Conservation (phyloP, 2,888 invertebrate species). For the Philaethria dido region DNA sequence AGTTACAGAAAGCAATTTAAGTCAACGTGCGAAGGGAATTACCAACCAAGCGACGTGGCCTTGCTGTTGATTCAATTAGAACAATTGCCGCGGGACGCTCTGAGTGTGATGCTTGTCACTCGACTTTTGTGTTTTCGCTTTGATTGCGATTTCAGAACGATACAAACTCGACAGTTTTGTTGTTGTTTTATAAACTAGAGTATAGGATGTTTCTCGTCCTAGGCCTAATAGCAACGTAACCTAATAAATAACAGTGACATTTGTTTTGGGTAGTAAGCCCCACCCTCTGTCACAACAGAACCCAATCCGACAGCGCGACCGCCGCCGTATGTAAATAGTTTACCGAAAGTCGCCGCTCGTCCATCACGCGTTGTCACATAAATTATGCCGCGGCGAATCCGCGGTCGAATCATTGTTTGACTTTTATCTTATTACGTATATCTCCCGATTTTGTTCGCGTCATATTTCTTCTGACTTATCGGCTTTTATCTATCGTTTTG, state of each 20-base stretch:
- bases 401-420: conserved; percentile 84
- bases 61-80: conserved; percentile 75
- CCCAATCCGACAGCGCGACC: conserved; percentile 81
- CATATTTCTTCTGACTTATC: conserved; percentile 84
- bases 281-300: conserved; percentile 82
- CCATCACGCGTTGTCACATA: conserved; percentile 84
- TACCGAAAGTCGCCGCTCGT: conserved; percentile 84
- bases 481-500: conserved; percentile 83
- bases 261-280: conserved; percentile 83
- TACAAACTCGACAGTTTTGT: conserved; percentile 22
- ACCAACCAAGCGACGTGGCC: conserved; percentile 55
- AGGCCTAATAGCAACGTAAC: conserved; percentile 77
- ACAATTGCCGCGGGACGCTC: conserved; percentile 59
- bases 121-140: conserved; percentile 34
- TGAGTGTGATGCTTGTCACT: conserved; percentile 48
- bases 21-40: conserved; percentile 73
- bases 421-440: conserved; percentile 84
- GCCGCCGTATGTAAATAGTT: conserved; percentile 83
- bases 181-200: conserved; percentile 26
- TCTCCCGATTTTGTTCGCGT: conserved; percentile 84
- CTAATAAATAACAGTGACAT: conserved; percentile 83
- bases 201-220: conserved; percentile 62
- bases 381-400: conserved; percentile 84
- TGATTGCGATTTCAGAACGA: conserved; percentile 40
- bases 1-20: conserved; percentile 68